A percentile compares a stretch with the other conserved stretches of the same genome.
These are phyloP conservation scores for Megaceryle torquata DNA, from an alignment of 2,113 vertebrate genomes.

Conservation along the genomic window DNA sequence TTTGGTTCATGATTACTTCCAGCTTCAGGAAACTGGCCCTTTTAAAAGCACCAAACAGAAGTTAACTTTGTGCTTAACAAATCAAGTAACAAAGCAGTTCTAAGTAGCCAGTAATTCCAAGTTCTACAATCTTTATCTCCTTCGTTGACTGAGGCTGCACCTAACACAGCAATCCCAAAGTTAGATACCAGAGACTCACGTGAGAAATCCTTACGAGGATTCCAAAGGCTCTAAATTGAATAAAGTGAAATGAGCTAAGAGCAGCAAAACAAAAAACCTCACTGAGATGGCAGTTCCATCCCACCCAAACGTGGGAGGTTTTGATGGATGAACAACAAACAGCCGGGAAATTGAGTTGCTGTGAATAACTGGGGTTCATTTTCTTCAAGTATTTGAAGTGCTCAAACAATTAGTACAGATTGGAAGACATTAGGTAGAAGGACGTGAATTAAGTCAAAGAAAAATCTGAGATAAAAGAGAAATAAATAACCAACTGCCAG, in stretches of 20 bases:
- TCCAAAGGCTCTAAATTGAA: neutral
- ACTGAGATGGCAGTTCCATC: neutral
- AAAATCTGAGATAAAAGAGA: neutral
- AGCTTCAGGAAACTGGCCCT: slow-evolving; percentile 41
- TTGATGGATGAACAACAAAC: neutral
- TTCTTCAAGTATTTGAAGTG: neutral
- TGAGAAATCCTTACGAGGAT: neutral
- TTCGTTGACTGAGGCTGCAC: neutral
- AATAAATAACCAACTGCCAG: neutral
- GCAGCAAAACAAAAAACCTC: neutral
- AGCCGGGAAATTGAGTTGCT: neutral
- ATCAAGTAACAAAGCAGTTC: neutral
- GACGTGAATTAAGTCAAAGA: neutral
- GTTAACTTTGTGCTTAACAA: neutral
- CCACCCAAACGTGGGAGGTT: neutral
- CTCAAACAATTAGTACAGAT: neutral
- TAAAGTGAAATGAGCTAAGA: neutral
- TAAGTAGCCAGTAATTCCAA: neutral
- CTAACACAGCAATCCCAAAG: neutral
- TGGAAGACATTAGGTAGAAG: neutral
- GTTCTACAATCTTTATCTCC: neutral
- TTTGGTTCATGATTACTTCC: slow-evolving; percentile 56
- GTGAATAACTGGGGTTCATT: neutral
- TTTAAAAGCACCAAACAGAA: slow-evolving; percentile 14
- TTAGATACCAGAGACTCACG: neutral